Evolutionary conservation across 1,140 invertebrate genomes (phyloP).

Genomic region (Drosophila obscura): DNA sequence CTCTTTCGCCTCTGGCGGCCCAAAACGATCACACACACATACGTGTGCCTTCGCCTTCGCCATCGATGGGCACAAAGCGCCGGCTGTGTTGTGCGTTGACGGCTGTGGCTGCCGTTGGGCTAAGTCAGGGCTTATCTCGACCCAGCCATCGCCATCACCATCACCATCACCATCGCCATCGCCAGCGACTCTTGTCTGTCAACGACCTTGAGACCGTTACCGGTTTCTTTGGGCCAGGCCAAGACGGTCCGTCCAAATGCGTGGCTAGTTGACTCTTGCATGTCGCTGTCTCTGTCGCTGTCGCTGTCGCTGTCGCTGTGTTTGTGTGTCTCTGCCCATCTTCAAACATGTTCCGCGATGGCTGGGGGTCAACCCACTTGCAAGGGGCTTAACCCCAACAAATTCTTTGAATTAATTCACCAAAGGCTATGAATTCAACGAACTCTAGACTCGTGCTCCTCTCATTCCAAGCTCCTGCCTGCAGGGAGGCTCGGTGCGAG

Average conservation of each 20-base stretch:
- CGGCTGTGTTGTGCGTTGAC: conserved; percentile 57
- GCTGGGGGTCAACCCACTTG: conserved; percentile 21
- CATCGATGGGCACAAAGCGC: conserved; percentile 17
- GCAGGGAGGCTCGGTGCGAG: too few relatives aligned
- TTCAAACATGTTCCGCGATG: conserved; percentile 20
- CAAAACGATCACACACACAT: too few relatives aligned
- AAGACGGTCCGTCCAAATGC: background rate
- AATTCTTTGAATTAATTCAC: background rate
- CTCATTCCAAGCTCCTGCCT: background rate
- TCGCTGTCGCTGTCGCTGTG: too few relatives aligned
- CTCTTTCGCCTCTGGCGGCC: conserved; percentile 26
- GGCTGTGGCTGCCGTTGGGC: conserved; percentile 38
- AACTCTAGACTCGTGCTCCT: background rate
- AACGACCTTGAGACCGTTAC: conserved; percentile 78
- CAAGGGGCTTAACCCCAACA: conserved; percentile 35
- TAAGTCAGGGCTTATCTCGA: conserved; percentile 59
- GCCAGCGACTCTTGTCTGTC: conserved; percentile 53
- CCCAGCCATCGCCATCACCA: background rate
- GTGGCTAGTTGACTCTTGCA: conserved; percentile 18
- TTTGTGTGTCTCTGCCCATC: conserved; percentile 10
- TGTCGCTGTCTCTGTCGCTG: background rate
- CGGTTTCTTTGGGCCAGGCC: conserved; percentile 62
- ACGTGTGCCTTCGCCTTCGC: too few relatives aligned
- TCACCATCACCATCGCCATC: conserved; percentile 17
- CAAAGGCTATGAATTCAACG: too few relatives aligned